phyloP scores from a whole-genome alignment of 2,113 vertebrate genomes.

The Phrynocephalus versicolor region DNA sequence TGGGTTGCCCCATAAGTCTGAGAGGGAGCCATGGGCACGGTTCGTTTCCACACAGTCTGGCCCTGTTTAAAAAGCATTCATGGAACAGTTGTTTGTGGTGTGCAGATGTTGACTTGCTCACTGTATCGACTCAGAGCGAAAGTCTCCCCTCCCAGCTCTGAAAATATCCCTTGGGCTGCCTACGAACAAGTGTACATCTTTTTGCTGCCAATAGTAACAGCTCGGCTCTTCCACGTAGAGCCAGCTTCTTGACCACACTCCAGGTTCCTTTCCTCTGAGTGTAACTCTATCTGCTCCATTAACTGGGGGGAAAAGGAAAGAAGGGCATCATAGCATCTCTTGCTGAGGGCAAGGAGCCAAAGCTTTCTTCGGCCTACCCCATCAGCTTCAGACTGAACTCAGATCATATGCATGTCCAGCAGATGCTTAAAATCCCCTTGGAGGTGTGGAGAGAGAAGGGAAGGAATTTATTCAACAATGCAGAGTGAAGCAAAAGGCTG shows the following conservation, averaged over 20 bases:
- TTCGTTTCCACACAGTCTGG: not conserved
- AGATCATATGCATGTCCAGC: constrained; percentile 7
- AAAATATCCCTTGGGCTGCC: not conserved
- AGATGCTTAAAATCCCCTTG: constrained; percentile 14
- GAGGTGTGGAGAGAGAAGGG: constrained; percentile 9
- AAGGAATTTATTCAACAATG: constrained; percentile 4
- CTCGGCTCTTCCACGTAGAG: constrained; percentile 13
- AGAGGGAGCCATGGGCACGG: not conserved
- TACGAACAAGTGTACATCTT: not conserved
- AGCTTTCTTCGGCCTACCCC: not conserved
- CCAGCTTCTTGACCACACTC: not conserved
- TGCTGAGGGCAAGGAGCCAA: not conserved
- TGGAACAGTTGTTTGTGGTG: constrained; percentile 24
- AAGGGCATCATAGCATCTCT: not conserved
- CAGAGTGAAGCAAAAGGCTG: not conserved
- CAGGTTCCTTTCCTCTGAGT: not conserved
- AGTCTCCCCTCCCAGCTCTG: not conserved
- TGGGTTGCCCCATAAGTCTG: not conserved
- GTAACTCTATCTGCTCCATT: constrained; percentile 16
- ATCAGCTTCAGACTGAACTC: not conserved
- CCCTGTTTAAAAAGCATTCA: not conserved
- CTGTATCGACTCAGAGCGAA: constrained; percentile 22
- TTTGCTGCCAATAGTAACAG: not conserved
- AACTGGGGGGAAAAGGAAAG: not conserved
- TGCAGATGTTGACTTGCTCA: not conserved